These are phyloP conservation scores for Phenacoccus solenopsis DNA, from an alignment of 1,140 invertebrate genomes.

Conservation along the genomic window DNA sequence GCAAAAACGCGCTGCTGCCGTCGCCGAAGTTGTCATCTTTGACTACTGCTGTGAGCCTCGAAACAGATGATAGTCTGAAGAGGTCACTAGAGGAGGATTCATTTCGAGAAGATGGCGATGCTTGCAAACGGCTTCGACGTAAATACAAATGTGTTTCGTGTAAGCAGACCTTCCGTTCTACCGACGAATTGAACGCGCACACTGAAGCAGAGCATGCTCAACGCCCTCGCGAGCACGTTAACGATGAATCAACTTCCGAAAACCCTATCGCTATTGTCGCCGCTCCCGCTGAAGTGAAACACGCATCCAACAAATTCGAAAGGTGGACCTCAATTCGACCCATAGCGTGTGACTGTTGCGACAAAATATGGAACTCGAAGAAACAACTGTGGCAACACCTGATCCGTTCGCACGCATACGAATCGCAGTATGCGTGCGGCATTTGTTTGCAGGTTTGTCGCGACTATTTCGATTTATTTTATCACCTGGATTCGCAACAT, in stretches of 20 bases:
- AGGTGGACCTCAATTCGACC: constrained; percentile 19
- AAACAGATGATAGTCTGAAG: constrained; percentile 17
- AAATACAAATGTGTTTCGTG: constrained; percentile 8
- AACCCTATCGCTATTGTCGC: neutral
- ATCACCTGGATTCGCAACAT: constrained; percentile 41
- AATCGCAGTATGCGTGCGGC: constrained; percentile 45
- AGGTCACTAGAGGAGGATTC: neutral
- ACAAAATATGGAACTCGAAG: constrained; percentile 46
- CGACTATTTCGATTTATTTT: constrained; percentile 38
- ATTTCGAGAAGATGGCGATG: neutral
- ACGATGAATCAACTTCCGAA: constrained; percentile 15
- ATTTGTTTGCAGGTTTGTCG: constrained; percentile 44
- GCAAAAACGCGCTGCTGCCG: constrained; percentile 19
- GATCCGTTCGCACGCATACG: constrained; percentile 43
- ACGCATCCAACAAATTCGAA: neutral
- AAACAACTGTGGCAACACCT: constrained; percentile 50
- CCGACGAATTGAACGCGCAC: constrained; percentile 3
- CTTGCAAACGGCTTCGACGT: neutral
- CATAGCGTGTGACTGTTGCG: constrained; percentile 41
- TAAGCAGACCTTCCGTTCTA: neutral
- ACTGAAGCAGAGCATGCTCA: constrained; percentile 37
- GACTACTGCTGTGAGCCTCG: constrained; percentile 22
- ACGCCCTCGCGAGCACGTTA: constrained; percentile 34
- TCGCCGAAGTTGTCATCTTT: constrained; percentile 20
- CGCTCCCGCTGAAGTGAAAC: neutral